Evolutionary conservation across 2,113 vertebrate species (phyloP).

Genomic region (Murina feae): DNA sequence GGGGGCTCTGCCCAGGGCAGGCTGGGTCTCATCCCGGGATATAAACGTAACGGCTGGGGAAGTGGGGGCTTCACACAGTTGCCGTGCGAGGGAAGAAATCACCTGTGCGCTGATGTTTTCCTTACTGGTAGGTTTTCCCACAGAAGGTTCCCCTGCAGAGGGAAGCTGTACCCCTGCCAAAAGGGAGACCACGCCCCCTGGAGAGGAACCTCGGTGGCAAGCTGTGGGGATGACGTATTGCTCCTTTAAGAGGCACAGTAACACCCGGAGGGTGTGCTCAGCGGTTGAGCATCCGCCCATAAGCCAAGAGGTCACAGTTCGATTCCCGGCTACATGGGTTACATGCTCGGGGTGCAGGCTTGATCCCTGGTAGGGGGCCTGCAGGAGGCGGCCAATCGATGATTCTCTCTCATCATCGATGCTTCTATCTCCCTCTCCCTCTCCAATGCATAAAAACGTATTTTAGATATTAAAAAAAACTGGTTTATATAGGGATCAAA

Average conservation of each 20-base stretch:
- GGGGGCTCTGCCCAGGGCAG: slow-evolving; percentile 13
- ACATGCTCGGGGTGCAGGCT: too few relatives aligned
- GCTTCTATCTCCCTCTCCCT: too few relatives aligned
- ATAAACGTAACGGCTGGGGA: background rate
- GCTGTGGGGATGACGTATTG: background rate
- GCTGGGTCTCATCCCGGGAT: background rate
- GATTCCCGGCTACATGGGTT: too few relatives aligned
- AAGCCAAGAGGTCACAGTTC: too few relatives aligned
- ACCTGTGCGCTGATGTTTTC: background rate
- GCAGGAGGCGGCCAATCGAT: too few relatives aligned
- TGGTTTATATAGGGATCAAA: fast-evolving
- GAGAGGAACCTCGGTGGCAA: background rate
- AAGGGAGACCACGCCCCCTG: background rate
- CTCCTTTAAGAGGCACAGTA: background rate
- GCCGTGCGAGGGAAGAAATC: background rate
- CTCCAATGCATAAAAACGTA: too few relatives aligned
- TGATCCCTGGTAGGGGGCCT: too few relatives aligned
- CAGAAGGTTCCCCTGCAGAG: background rate
- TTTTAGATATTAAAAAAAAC: too few relatives aligned
- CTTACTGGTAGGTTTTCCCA: background rate
- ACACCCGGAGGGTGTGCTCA: background rate
- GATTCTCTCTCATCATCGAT: too few relatives aligned
- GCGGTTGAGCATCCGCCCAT: too few relatives aligned
- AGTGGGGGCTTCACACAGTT: background rate
- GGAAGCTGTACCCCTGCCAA: background rate